Percentiles rank a stretch among this genome's conserved stretches.
Conservation (phyloP, 1,140 invertebrate species). For the Pogonognathellus flavescens region DNA sequence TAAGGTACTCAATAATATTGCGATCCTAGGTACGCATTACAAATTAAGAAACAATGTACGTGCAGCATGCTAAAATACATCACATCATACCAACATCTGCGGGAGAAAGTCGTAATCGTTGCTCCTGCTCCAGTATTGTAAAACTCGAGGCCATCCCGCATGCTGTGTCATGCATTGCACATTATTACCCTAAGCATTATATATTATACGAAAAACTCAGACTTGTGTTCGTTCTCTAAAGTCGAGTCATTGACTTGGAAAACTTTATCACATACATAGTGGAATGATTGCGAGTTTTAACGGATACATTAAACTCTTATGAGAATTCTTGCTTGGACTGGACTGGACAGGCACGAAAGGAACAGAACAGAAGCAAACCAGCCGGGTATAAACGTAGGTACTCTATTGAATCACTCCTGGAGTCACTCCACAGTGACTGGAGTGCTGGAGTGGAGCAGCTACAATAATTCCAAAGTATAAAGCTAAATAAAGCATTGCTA, state of each 20-base stretch:
- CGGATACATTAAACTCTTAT: constrained; percentile 41
- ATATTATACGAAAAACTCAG: too few species aligned
- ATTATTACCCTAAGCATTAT: neutral
- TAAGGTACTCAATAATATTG: neutral
- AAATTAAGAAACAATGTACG: neutral
- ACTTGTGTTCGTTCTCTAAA: neutral
- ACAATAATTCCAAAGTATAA: too few species aligned
- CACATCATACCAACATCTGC: constrained; percentile 3
- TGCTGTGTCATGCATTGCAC: constrained; percentile 28
- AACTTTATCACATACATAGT: constrained; percentile 32
- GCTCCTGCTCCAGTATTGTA: neutral
- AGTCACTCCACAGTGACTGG: neutral
- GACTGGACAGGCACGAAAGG: constrained; percentile 10
- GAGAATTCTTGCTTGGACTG: constrained; percentile 14
- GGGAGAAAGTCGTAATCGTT: constrained; percentile 15
- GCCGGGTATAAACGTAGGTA: neutral
- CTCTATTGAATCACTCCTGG: neutral
- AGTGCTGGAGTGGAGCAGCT: neutral
- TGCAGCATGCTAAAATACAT: neutral
- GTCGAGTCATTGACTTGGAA: constrained; percentile 45
- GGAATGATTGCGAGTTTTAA: constrained; percentile 37
- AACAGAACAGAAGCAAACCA: neutral
- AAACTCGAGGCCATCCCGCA: constrained; percentile 29
- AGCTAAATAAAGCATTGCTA: too few species aligned
- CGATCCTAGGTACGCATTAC: neutral